phyloP scores from a whole-genome alignment of 2,113 vertebrate species.

The Tapirus terrestris region DNA sequence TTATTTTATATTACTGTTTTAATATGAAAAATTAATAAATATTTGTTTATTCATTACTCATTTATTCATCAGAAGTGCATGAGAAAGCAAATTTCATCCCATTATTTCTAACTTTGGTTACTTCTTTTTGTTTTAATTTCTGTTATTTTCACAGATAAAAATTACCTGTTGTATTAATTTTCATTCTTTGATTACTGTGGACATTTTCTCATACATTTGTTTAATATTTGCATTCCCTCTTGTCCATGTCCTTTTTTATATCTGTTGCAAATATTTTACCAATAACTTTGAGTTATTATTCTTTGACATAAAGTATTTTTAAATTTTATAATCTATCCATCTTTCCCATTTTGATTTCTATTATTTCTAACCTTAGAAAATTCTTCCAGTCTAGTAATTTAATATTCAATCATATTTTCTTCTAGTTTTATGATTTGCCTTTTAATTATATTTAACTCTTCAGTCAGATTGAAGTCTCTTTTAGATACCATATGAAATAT shows the following conservation, averaged over 20 bases:
- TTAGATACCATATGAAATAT: constrained; percentile 32
- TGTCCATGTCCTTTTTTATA: neutral
- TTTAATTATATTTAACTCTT: constrained; percentile 17
- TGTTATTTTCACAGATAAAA: no score
- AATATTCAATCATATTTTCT: constrained; percentile 34
- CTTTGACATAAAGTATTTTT: neutral
- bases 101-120: no score
- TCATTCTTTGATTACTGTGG: no score
- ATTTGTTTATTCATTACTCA: no score
- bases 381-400: constrained; percentile 21
- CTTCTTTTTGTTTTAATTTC: no score
- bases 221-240: no score
- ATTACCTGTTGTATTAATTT: no score
- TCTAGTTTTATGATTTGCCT: neutral
- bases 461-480: constrained; percentile 17
- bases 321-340: neutral
- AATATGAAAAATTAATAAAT: no score
- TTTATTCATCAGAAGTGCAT: no score
- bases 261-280: neutral
- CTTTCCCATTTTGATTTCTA: constrained; percentile 38
- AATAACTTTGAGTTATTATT: constrained; percentile 29
- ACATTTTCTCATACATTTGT: no score
- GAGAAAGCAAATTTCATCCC: no score
- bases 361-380: constrained; percentile 26
- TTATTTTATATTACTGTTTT: no score